A percentile compares a stretch with the other conserved stretches of the same genome.
These are phyloP conservation scores for Diorhabda carinulata DNA, from an alignment of 1,140 invertebrate genomes.

Conservation along the genomic window DNA sequence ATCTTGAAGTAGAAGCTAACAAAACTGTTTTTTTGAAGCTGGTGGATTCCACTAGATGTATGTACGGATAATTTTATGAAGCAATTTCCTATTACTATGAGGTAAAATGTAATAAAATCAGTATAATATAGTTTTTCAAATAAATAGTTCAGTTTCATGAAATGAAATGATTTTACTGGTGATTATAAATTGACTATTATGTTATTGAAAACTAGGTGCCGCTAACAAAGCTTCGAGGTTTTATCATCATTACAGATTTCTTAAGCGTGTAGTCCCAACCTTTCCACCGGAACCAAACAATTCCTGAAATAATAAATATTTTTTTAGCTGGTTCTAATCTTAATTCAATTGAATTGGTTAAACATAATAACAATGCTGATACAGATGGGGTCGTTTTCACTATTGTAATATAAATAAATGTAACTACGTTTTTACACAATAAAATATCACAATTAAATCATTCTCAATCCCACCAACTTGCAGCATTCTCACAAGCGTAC, in stretches of 20 bases:
- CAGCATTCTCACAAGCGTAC: no score
- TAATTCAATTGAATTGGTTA: not conserved
- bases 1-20: not conserved
- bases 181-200: conserved; percentile 36
- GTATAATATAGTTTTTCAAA: conserved; percentile 5
- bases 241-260: conserved; percentile 86
- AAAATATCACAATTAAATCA: no score
- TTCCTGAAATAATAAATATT: conserved; percentile 55
- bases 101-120: conserved; percentile 16
- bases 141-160: conserved; percentile 13
- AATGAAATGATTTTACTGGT: conserved; percentile 23
- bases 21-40: not conserved
- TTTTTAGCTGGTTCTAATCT: not conserved
- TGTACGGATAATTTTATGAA: not conserved
- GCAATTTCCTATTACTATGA: conserved; percentile 12
- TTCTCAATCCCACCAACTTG: no score
- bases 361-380: not conserved
- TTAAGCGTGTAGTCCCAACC: conserved; percentile 91
- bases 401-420: no score
- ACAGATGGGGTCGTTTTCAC: not conserved
- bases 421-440: no score
- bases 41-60: not conserved
- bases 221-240: conserved; percentile 63
- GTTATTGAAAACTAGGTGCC: conserved; percentile 23
- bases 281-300: conserved; percentile 91